A percentile compares a stretch with the other conserved stretches of the same genome.
Evolutionary conservation across 2,113 vertebrate species (phyloP).

Genomic region (Apteryx mantelli): DNA sequence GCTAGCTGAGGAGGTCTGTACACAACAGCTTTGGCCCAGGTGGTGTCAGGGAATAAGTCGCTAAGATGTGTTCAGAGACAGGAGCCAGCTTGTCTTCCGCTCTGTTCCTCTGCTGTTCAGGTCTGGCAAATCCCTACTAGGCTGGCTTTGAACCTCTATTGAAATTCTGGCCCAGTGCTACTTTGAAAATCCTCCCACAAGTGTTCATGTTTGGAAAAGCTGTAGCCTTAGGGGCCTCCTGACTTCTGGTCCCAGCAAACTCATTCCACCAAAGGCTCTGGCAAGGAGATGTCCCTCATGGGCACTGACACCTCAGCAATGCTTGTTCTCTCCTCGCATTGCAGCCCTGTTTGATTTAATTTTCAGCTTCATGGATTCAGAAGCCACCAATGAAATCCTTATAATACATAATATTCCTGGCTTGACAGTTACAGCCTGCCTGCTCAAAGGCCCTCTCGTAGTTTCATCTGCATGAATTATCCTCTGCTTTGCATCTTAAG

Average conservation of each 20-base stretch:
- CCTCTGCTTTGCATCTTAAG: neutral
- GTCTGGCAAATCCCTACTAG: neutral
- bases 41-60: neutral
- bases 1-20: neutral
- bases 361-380: neutral
- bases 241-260: neutral
- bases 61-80: neutral
- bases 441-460: fast-evolving
- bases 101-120: neutral
- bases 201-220: fast-evolving
- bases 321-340: neutral
- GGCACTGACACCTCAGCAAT: neutral
- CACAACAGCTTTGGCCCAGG: neutral
- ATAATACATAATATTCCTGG: fast-evolving
- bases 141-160: neutral
- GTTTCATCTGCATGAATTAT: neutral
- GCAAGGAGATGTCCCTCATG: neutral
- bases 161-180: neutral
- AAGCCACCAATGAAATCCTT: neutral
- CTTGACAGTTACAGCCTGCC: neutral
- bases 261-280: neutral
- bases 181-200: neutral
- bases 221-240: neutral
- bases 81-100: neutral
- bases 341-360: neutral